A percentile compares a stretch with the other conserved stretches of the same genome.
Evolutionary conservation across 2,113 vertebrate genomes (phyloP).

Genomic region (Paramormyrops kingsleyae): DNA sequence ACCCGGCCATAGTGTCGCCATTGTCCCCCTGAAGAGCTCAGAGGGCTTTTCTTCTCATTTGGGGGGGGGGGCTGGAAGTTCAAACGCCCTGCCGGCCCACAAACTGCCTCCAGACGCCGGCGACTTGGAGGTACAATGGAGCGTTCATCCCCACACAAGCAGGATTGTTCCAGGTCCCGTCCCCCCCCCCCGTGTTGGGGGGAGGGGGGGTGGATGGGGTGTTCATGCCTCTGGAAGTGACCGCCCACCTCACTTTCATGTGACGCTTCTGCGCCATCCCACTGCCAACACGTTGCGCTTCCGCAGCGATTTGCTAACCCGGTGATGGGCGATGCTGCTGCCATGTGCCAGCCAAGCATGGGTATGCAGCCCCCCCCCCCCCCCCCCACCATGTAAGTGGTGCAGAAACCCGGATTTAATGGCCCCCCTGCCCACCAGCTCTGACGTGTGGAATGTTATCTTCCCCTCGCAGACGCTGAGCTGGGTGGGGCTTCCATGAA

Average conservation of each 20-base stretch:
- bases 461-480: not conserved
- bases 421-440: not conserved
- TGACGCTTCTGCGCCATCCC: not conserved
- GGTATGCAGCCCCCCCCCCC: not conserved
- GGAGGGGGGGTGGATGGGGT: not conserved
- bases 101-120: not conserved
- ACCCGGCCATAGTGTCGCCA: not conserved
- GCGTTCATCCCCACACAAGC: not conserved
- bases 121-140: not conserved
- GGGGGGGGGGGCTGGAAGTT: not conserved
- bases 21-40: not conserved
- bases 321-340: not conserved
- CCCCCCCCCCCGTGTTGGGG: not conserved
- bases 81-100: not conserved
- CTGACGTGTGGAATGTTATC: not conserved
- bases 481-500: not conserved
- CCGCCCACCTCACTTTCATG: not conserved
- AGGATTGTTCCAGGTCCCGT: not conserved
- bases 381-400: not conserved
- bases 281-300: not conserved
- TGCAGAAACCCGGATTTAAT: not conserved
- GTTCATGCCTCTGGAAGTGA: not conserved
- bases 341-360: not conserved
- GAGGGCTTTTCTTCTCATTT: not conserved
- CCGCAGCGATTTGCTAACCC: not conserved